A percentile compares a stretch with the other conserved stretches of the same genome.
Evolutionary conservation across 2,888 invertebrate species (phyloP).

Genomic region (Machimus rusticus): DNA sequence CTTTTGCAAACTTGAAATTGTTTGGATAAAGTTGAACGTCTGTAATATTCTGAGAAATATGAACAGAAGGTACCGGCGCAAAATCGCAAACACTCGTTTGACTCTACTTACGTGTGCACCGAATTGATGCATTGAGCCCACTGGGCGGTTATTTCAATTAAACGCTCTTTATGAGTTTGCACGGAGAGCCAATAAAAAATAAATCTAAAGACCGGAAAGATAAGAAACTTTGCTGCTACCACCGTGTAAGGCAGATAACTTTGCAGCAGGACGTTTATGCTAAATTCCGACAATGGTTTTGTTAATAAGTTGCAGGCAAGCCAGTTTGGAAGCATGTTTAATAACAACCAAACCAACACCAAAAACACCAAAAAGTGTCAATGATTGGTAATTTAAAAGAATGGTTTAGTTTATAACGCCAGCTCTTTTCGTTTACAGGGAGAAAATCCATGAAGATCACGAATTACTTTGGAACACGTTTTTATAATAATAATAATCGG

Average conservation of each 20-base stretch:
- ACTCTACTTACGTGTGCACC: background rate
- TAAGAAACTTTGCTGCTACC: background rate
- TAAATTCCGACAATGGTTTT: background rate
- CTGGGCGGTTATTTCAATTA: constrained; percentile 17
- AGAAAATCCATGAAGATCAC: background rate
- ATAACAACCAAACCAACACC: background rate
- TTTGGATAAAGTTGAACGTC: constrained; percentile 38
- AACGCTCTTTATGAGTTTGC: background rate
- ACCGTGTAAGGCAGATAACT: background rate
- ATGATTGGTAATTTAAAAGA: background rate
- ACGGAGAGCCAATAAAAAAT: background rate
- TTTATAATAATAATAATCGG: background rate
- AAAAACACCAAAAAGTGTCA: background rate
- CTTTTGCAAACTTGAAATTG: constrained; percentile 32
- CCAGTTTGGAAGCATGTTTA: background rate
- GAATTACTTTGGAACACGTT: background rate
- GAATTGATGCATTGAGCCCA: constrained; percentile 11
- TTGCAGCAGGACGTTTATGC: background rate
- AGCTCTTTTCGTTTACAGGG: too few relatives aligned
- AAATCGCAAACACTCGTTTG: constrained; percentile 11
- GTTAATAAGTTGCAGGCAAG: background rate
- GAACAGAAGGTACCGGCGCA: constrained; percentile 22
- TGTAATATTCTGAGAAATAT: constrained; percentile 19
- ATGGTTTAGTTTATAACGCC: background rate
- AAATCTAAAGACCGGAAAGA: background rate